Base-by-base conservation (phyloP, 2,888 invertebrate genomes). In the Scrobipalpa atriplicella region DNA sequence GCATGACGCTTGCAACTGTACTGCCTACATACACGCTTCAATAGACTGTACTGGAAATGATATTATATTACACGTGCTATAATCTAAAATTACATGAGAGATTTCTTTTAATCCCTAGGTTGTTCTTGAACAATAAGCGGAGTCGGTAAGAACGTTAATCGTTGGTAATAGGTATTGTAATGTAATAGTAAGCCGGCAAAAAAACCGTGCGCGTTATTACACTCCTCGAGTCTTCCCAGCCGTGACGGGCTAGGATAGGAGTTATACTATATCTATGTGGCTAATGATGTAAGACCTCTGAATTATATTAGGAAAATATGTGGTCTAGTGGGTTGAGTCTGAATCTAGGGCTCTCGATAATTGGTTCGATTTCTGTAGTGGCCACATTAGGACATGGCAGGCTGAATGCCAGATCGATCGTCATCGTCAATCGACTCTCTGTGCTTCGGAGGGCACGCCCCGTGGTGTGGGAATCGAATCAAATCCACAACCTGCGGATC, bases 241-340 rank as follows among this genome's bases (percentile, higher is more conserved):
- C 66, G 67, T 67, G 70, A 68, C 66, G 66, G 70, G 68, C 66
- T 65, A 66, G 70, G 66, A n/a, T 69, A 73, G 72, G 74, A 56
- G 39, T 62, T 21, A 56, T 56, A 29, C n/a, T 56, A 10, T 10
- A 5, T 6, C 52, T 21, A 39, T 10, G 18, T 18, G 6, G 19
- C 61, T 11, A 41, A 7, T 62, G 11, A 7, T 13, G 18, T 39
- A 16, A 10, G 61, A 39, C 16, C 61, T 62, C 18, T 11, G 61
- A 61, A 39, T 61, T 1, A 3, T n/a, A 39, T 10, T 39, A 39
- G 8, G 39, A 29, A 29, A 29, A 29, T 29, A 29, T 2, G 29
- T 29, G 29, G 5, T n/a, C 29, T 29, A 29, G 29, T 3, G 2
- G 29, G 2, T 3, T 29, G 29, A 29, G 29, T 29, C 29, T 29